These are phyloP conservation scores for Clarias macrocephalus DNA, from an alignment of 2,113 vertebrate species.

Conservation along the genomic window DNA sequence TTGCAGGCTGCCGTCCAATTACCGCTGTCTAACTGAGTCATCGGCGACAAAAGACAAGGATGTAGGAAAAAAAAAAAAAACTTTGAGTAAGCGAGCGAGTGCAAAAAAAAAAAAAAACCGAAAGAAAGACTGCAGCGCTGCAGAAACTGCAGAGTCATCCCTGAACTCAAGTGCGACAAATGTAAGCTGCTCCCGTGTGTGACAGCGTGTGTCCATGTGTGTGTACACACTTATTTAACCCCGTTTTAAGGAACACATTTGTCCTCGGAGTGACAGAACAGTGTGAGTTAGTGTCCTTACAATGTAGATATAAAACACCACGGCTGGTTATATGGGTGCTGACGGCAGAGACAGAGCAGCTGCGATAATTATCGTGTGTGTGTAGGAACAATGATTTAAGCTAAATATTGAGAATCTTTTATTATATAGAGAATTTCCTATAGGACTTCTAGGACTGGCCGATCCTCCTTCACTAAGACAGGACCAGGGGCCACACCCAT, in stretches of 20 bases:
- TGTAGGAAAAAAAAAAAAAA: neutral
- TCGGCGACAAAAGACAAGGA: neutral
- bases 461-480: too few relatives aligned
- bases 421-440: too few relatives aligned
- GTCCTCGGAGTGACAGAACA: neutral
- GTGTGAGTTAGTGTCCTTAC: neutral
- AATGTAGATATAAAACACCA: neutral
- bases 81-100: neutral
- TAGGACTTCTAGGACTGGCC: too few relatives aligned
- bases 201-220: neutral
- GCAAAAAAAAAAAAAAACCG: conserved; percentile 7
- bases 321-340: neutral
- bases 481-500: too few relatives aligned
- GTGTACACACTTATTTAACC: neutral
- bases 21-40: conserved; percentile 24
- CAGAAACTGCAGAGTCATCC: conserved; percentile 24
- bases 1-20: neutral
- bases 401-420: neutral
- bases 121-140: conserved; percentile 20
- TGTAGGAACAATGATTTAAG: neutral
- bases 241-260: neutral
- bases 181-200: neutral
- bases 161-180: neutral
- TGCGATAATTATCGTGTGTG: neutral
- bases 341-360: neutral